These are phyloP conservation scores for Entomyzon cyanotis DNA, from an alignment of 2,113 vertebrate species.

Conservation along the genomic window DNA sequence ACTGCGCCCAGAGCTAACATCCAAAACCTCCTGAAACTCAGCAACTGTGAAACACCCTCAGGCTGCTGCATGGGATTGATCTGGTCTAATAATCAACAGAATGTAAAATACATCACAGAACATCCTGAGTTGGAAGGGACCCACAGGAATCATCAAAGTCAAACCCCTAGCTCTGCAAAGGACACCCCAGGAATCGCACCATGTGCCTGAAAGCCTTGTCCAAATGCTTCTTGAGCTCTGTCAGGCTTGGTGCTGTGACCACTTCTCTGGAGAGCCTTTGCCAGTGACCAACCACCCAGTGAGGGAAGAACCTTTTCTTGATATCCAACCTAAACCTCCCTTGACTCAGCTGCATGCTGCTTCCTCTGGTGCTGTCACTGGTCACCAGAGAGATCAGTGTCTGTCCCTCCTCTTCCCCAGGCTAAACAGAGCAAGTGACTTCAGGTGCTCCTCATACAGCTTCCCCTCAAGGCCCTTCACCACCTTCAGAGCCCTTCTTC, in stretches of 20 bases:
- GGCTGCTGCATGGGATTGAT: not conserved
- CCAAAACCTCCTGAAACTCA: not conserved
- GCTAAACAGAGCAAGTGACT: not conserved
- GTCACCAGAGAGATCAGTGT: not conserved
- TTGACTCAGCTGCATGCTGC: not conserved
- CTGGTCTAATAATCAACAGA: not conserved
- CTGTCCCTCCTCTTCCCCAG: not conserved
- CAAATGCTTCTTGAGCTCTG: not conserved
- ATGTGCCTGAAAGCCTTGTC: not conserved
- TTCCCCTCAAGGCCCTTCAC: not conserved
- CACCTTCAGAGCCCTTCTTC: accelerated
- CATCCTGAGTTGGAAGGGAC: not conserved
- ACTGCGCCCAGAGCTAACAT: not conserved
- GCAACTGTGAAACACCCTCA: not conserved
- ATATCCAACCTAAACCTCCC: not conserved
- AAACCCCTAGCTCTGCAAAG: not conserved
- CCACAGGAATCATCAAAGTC: not conserved
- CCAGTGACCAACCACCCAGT: not conserved
- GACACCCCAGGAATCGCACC: not conserved
- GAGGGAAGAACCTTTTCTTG: not conserved
- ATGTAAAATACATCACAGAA: not conserved
- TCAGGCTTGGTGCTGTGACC: not conserved
- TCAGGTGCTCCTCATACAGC: not conserved
- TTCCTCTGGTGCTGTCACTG: not conserved
- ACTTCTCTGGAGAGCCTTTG: not conserved